Base-by-base conservation (phyloP, 2,797 vertebrate genomes). In the Malacoctenus gilli region DNA sequence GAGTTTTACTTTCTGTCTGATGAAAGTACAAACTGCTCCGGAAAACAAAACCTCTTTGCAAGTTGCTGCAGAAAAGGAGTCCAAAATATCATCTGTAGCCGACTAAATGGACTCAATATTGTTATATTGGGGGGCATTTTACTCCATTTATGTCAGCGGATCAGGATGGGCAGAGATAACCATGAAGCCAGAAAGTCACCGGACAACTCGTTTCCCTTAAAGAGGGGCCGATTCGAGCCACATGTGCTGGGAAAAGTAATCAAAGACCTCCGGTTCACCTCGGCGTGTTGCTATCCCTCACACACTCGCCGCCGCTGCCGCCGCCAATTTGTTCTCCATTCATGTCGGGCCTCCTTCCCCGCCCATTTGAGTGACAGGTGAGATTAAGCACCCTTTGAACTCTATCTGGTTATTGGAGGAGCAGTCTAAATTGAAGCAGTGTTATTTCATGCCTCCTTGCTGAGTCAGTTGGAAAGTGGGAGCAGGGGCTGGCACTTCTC, bases 331-430 rank as follows among this genome's bases (percentile, higher is more conserved):
- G 79, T 86, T 76, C 68, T 57, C 59, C 62, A 10, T 66, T 72
- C 70, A 59, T 18, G 70, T 77, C 62, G 7, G 56, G 47, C 61
- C 72, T 65, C 77, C 65, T 59, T 62, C 63, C n/a, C 66, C 68
- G 18, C 57, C 67, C 22, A 23, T 37, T 62, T 90, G 88, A 90
- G 73, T 87, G 88, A 79, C 87, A 75, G 89, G 64, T 67, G 62
- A 87, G 82, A 92, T 91, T 88, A 89, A 86, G 81, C 75, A 75
- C 78, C 85, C 85, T 89, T 88, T 87, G 86, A 88, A 87, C 87
- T 83, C 80, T 72, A 86, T 87, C 75, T 86, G 62, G 60, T 86
- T 87, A 89, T 87, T 88, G 83, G 74, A 85, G 72, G 63, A 83
- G 68, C 72, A 32, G 75, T 75, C 75, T 79, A 87, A 88, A 87